Percentiles rank a stretch among this genome's conserved stretches.
Conservation (phyloP, 2,113 vertebrate species). For the Boleophthalmus pectinirostris region DNA sequence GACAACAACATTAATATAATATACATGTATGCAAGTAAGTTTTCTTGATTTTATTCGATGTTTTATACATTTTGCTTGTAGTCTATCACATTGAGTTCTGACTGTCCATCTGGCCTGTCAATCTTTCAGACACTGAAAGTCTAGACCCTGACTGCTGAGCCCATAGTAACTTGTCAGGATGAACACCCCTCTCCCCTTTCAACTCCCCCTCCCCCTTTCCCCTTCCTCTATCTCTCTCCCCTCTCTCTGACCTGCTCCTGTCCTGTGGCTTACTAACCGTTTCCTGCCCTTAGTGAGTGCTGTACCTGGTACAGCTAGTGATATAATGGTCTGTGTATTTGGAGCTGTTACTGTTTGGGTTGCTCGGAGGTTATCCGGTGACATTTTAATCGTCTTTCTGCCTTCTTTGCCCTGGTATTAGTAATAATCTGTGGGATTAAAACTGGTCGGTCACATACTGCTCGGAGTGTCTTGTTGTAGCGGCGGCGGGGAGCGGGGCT, state of each 20-base stretch:
- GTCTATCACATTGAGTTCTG: background rate
- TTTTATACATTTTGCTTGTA: background rate
- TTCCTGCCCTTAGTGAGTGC: slow-evolving; percentile 26
- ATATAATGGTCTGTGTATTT: slow-evolving; percentile 64
- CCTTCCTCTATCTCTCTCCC: background rate
- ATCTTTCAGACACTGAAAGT: slow-evolving; percentile 46
- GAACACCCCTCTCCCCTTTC: background rate
- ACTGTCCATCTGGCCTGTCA: slow-evolving; percentile 49
- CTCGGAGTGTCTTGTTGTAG: slow-evolving; percentile 50
- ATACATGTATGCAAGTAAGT: no score
- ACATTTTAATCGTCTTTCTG: slow-evolving; percentile 79
- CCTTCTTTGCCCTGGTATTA: slow-evolving; percentile 69
- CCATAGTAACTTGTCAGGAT: slow-evolving; percentile 18
- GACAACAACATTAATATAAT: no score
- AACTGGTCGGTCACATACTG: slow-evolving; percentile 57
- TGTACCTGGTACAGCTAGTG: slow-evolving; percentile 65
- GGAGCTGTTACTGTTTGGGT: slow-evolving; percentile 70
- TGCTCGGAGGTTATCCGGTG: slow-evolving; percentile 73
- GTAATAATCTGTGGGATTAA: slow-evolving; percentile 73
- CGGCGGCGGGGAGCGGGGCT: slow-evolving; percentile 26
- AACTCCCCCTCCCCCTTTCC: slow-evolving; percentile 3
- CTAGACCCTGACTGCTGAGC: slow-evolving; percentile 31
- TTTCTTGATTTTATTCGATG: no score
- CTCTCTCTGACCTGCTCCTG: slow-evolving; percentile 16
- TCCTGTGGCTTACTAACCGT: slow-evolving; percentile 21